Base-by-base conservation (phyloP, 2,888 invertebrate genomes). In the Parochlus steinenii region DNA sequence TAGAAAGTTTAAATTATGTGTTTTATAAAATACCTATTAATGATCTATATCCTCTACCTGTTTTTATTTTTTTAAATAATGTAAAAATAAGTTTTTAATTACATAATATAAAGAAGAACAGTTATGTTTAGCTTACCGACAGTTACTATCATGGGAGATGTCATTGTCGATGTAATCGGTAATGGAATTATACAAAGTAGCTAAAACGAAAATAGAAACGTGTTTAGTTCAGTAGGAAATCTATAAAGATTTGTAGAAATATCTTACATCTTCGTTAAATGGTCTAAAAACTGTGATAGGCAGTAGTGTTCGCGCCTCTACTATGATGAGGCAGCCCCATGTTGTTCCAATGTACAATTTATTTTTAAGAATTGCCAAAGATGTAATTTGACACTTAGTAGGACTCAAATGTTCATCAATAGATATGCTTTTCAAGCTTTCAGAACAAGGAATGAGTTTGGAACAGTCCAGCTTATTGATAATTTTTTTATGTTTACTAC, bases 281-380 rank as follows among this genome's bases (percentile, higher is more conserved):
- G 90, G 87, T 24, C 90, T 66, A 63, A 90, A 90, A n/a, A 92
- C 80, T 4, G 87, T 86, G 39, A 90, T 74, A 0, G 93, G 92
- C 3, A 83, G 63, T 45, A 93, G 65, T 0, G 78, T 70, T 38
- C 66, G 63, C 12, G 77, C 71, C 53, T 90, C 89, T 0, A 87
- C 85, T 5, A 93, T 80, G 34, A 95, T 79, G 29, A 97, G 62
- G 54, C 90, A 89, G 16, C 97, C 97, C 33, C 87, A 85, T 6
- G 87, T 86, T 1, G 95, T 95, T 29, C 95, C 95, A 41, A 87
- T 77, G 55, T 86, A 89, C 25, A 93, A 61, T 47, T 77, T 74
- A 19, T 70, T 67, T 20, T 69, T 68, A 35, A 76, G 59, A 20
- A 72, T 66, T 31, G 46, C 78, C 69, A 42, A 76, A 71, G 59